These are phyloP conservation scores for Ylistrum balloti DNA, from an alignment of 1,140 invertebrate species.

Conservation along the genomic window DNA sequence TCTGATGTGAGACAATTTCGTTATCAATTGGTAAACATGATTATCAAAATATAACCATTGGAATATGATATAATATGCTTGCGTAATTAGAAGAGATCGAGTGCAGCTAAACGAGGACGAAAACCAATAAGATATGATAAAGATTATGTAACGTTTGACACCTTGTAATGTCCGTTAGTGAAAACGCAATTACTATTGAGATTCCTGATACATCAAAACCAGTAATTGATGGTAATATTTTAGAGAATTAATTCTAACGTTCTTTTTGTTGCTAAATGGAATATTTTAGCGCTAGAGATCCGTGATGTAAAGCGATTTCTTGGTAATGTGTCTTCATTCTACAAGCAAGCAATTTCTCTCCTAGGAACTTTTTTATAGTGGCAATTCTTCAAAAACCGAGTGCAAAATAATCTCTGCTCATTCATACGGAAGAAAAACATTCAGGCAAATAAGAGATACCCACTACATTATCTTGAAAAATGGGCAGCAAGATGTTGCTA, in stretches of 20 bases:
- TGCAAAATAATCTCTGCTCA: no score
- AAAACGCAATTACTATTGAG: not conserved
- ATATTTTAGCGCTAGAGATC: not conserved
- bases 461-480: no score
- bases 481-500: no score
- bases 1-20: not conserved
- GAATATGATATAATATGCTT: not conserved
- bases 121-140: not conserved
- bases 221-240: not conserved
- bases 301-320: not conserved
- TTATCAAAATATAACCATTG: not conserved
- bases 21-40: not conserved
- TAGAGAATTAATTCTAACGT: not conserved
- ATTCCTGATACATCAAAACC: not conserved
- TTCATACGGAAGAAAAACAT: no score
- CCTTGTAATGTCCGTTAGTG: not conserved
- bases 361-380: no score
- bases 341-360: no score
- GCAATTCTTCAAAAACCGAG: no score
- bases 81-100: not conserved
- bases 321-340: no score
- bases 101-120: not conserved
- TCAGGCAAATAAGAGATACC: no score
- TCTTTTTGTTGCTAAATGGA: not conserved
- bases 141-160: not conserved